These are phyloP conservation scores for Nycticebus coucang DNA, from an alignment of 2,113 vertebrate genomes.

Conservation along the genomic window DNA sequence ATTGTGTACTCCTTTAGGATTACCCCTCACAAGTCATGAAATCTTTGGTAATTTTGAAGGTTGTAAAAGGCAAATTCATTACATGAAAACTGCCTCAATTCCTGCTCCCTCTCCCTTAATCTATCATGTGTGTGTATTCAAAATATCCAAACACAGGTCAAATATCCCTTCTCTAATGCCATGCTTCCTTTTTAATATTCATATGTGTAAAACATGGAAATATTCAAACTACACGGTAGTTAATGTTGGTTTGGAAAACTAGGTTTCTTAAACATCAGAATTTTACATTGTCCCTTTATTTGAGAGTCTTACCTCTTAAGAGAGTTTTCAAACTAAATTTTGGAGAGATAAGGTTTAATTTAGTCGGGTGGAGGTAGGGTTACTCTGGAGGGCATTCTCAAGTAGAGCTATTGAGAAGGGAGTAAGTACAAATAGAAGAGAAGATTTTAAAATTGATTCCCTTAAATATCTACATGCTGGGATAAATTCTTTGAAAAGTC, in stretches of 20 bases:
- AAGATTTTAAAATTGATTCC: constrained; percentile 50
- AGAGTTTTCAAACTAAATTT: constrained; percentile 43
- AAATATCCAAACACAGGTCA: background rate
- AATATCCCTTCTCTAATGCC: background rate
- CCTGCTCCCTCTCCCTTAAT: background rate
- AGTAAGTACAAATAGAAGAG: constrained; percentile 38
- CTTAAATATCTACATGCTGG: constrained; percentile 45
- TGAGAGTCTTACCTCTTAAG: constrained; percentile 26
- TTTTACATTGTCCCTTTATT: background rate
- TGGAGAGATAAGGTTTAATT: constrained; percentile 12
- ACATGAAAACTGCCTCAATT: background rate
- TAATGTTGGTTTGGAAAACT: background rate
- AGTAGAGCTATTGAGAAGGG: background rate
- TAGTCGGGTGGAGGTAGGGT: constrained; percentile 8
- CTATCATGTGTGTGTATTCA: background rate
- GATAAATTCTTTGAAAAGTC: constrained; percentile 42
- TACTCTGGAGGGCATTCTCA: background rate
- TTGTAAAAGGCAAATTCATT: background rate
- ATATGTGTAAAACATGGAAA: background rate
- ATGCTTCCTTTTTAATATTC: background rate
- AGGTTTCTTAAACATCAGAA: background rate
- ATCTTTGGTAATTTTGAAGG: background rate
- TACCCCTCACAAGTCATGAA: background rate
- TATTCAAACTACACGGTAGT: background rate
- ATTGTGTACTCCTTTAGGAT: background rate